phyloP scores from a whole-genome alignment of 1,140 invertebrate genomes.

The Ostrea edulis region DNA sequence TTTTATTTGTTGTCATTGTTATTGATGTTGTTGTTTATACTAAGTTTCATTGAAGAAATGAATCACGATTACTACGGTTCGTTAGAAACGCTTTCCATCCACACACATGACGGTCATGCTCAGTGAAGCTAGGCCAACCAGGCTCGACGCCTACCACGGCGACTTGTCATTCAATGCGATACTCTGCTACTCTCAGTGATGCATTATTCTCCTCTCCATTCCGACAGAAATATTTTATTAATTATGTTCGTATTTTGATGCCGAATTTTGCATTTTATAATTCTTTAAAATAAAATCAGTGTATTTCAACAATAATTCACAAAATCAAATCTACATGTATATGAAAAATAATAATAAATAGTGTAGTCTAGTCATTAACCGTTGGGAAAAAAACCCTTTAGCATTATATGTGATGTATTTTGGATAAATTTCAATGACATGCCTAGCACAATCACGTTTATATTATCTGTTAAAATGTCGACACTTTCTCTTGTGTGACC shows the following conservation, averaged over 20 bases:
- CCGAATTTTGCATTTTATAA: no score
- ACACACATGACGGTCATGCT: constrained; percentile 14
- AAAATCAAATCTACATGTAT: no score
- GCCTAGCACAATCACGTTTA: no score
- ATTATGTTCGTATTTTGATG: no score
- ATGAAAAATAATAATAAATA: no score
- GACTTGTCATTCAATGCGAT: constrained; percentile 6
- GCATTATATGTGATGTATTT: no score
- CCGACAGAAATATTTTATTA: no score
- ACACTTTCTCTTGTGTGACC: background rate
- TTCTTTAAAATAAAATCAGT: no score
- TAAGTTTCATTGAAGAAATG: constrained; percentile 28
- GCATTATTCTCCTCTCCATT: background rate
- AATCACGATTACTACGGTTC: background rate
- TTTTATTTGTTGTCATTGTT: background rate
- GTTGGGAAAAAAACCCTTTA: no score
- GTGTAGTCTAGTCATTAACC: no score
- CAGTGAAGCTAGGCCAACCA: constrained; percentile 22
- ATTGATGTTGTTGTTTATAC: background rate
- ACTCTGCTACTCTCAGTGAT: background rate
- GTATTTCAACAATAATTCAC: no score
- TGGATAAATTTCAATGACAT: no score
- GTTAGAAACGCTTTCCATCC: constrained; percentile 23
- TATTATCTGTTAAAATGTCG: background rate
- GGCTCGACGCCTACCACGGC: background rate